Conservation (phyloP, 2,113 vertebrate species). For the Corythornis madagascariensis region DNA sequence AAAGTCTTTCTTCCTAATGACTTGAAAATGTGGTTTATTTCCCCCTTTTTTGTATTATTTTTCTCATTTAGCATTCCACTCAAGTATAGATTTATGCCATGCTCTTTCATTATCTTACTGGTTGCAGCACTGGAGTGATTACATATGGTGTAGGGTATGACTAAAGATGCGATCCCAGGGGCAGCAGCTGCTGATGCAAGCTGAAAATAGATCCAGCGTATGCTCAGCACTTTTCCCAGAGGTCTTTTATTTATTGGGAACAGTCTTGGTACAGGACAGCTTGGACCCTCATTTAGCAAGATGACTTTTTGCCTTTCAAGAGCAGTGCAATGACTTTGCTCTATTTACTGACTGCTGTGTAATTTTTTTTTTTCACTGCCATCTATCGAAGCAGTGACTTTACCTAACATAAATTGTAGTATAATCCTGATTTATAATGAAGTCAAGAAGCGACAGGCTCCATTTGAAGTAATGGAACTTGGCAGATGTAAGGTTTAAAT, state of each 20-base stretch:
- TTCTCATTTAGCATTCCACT: constrained; percentile 84
- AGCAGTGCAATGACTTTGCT: constrained; percentile 79
- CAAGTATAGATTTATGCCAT: constrained; percentile 82
- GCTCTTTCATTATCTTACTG: constrained; percentile 88
- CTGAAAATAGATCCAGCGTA: constrained; percentile 94
- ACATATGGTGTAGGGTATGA: constrained; percentile 89
- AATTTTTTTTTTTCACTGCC: constrained; percentile 74
- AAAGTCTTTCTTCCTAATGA: constrained; percentile 86
- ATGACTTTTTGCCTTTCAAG: constrained; percentile 81
- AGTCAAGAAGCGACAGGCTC: constrained; percentile 75
- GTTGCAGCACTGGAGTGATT: constrained; percentile 89
- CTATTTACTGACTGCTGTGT: constrained; percentile 79
- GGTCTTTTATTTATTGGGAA: constrained; percentile 90
- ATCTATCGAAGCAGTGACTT: constrained; percentile 69
- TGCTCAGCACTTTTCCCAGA: constrained; percentile 93
- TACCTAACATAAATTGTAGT: constrained; percentile 75
- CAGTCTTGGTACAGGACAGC: constrained; percentile 78
- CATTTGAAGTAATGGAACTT: constrained; percentile 78
- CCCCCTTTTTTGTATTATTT: constrained; percentile 80
- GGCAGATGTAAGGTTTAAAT: constrained; percentile 81
- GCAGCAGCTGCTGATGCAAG: constrained; percentile 96
- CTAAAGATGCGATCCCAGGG: constrained; percentile 89
- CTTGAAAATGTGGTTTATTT: constrained; percentile 85
- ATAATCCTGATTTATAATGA: constrained; percentile 79
- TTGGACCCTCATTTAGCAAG: constrained; percentile 81